Evolutionary conservation across 2,113 vertebrate genomes (phyloP), one percentile per base, ranked within the genome.

Genomic region (Urocolius indicus): DNA sequence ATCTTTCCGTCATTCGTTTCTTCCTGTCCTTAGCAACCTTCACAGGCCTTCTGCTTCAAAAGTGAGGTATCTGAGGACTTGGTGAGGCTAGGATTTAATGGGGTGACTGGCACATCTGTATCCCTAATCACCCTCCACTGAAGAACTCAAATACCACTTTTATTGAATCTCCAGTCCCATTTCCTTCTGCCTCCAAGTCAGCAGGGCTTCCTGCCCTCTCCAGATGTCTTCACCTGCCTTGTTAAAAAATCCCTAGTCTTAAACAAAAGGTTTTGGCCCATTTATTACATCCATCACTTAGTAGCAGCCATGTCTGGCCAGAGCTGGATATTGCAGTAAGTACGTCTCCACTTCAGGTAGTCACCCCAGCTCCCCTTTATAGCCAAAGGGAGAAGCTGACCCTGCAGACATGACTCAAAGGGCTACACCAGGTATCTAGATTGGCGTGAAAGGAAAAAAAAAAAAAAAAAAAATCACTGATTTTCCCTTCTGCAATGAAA

Each of bases 341-440:
- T 5, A 4, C 19, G 5, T n/a, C 69, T 74, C 55, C 30, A 46
- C 10, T 16, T 55, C 51, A 75, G 29, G 58, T 27, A 20, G 34
- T 14, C n/a, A 62, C 26, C 16, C 24, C 78, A 63, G 74, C 26
- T 58, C 26, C 18, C 15, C 6, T 73, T 41, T 1, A 11, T 32
- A 84, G 89, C 30, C 63, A 19, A 27, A 67, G 30, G 8, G 24
- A 10, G 30, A 72, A 24, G 22, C 46, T 66, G 67, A 16, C 43
- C 51, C 73, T n/a, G 62, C 46, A 89, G 21, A 27, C 17, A 6
- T 10, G 34, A 26, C 34, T 34, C 72, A 48, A 8, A 8, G 7
- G 17, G 52, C 22, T 51, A 23, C 0, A 0, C 3, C 9, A 16
- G 13, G 6, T 26, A 41, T 27, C 16, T 48, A n/a, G 29, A 34